Evolutionary conservation across 2,113 vertebrate species (phyloP), one percentile per base, ranked within the genome.

Genomic region (Catagonus wagneri): DNA sequence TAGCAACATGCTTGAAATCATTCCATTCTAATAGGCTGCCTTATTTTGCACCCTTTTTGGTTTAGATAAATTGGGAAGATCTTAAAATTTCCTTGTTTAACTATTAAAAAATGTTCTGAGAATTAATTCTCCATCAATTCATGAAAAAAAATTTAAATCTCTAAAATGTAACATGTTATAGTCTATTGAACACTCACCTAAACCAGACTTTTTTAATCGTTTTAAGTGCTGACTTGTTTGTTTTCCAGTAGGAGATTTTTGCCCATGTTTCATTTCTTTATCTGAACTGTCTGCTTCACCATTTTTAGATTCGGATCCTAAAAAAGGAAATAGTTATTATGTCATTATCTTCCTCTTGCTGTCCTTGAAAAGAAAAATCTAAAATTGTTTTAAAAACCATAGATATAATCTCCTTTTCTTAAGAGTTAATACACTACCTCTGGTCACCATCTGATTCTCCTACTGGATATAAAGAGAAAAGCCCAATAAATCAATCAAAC

Each of bases 221-320:
- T 99, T 99, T 98, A 99, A 98, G 97, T 99, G 99, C 98, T 99
- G 99, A 98, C 98, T 99, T 97, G 98, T 98, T 98, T 99, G 98
- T 98, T 99, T 99, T 98, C 99, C 98, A 97, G 98, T 98, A 96
- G 98, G 98, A 96, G 98, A 99, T 98, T 99, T 99, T 97, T 98
- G 98, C 94, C 98, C 99, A 98, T 99, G 98, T 98, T 99, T 99
- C 98, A 98, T 98, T 98, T 99, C 98, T 98, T 99, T 99, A 98
- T 99, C 99, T 98, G 99, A 99, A 98, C 99, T 98, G 98, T 99
- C 99, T 98, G 98, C 98, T 98, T 99, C 99, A 97, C 99, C 99
- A 98, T 99, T 99, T 99, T 99, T 99, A 98, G 98, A 99, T 98
- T 99, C 99, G 29, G 99, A 99, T 95, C 99, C 99, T 99, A 98